A percentile compares a stretch with the other conserved stretches of the same genome.
Conservation (phyloP, 2,113 vertebrate genomes). For the Dunckerocampus dactyliophorus region DNA sequence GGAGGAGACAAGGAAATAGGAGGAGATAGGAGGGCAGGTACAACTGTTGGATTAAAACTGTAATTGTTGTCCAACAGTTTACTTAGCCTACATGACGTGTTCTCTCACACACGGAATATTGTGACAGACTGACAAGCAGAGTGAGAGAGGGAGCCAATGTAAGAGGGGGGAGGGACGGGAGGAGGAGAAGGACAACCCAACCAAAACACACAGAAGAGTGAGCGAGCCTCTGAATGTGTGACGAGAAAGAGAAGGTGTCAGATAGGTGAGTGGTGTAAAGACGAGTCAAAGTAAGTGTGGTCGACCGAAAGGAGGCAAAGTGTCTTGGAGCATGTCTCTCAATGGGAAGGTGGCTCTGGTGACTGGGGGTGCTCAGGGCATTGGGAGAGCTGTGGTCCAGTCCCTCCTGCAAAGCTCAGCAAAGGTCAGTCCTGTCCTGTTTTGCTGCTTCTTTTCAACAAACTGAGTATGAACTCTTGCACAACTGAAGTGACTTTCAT, state of each 20-base stretch:
- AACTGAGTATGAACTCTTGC: too few relatives aligned
- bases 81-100: conserved; percentile 20
- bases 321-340: conserved; percentile 78
- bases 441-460: not conserved
- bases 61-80: conserved; percentile 47
- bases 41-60: conserved; percentile 34
- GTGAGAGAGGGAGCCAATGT: conserved; percentile 3
- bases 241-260: not conserved
- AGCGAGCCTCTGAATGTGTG: conserved; percentile 16
- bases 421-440: conserved; percentile 73
- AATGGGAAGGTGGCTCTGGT: conserved; percentile 89
- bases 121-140: conserved; percentile 48
- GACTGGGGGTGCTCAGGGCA: conserved; percentile 93
- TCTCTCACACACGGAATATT: conserved; percentile 24
- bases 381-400: conserved; percentile 83
- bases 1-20: not conserved
- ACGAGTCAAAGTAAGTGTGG: not conserved
- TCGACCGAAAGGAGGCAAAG: not conserved
- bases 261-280: not conserved
- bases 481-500: not conserved
- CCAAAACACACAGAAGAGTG: conserved; percentile 23
- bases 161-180: conserved; percentile 4
- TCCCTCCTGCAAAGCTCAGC: conserved; percentile 79
- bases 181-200: conserved; percentile 18
- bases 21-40: conserved; percentile 35